Conservation (phyloP, 2,888 invertebrate species). For the Cheilosia vulpina region DNA sequence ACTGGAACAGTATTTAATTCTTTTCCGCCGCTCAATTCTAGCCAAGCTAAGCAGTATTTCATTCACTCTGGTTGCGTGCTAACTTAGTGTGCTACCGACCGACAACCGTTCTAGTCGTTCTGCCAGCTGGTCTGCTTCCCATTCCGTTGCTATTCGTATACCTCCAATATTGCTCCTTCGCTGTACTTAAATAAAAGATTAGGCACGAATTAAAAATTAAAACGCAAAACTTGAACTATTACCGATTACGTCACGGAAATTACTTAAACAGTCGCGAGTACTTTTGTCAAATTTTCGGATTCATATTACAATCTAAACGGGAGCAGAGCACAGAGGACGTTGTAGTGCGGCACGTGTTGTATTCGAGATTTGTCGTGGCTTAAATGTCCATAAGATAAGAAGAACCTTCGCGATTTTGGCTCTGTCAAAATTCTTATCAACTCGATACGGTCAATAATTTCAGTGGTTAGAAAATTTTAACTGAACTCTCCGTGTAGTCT, state of each 20-base stretch:
- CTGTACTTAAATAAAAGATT: constrained; percentile 42
- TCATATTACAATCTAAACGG: constrained; percentile 26
- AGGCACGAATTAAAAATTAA: constrained; percentile 23
- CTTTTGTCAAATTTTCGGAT: neutral
- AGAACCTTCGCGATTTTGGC: constrained; percentile 14
- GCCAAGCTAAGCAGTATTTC: constrained; percentile 15
- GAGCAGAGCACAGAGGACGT: neutral
- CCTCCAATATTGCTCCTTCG: constrained; percentile 7
- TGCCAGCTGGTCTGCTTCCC: constrained; percentile 23
- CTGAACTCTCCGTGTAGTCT: neutral
- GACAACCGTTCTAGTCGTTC: constrained; percentile 63
- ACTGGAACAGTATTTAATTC: constrained; percentile 27
- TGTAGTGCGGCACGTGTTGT: constrained; percentile 54
- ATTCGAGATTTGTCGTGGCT: constrained; percentile 13
- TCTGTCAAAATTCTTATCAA: constrained; percentile 24
- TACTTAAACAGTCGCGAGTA: no score
- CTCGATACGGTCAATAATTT: neutral
- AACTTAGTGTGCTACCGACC: constrained; percentile 67
- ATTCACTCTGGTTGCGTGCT: constrained; percentile 38
- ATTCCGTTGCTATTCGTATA: neutral
- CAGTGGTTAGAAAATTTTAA: constrained; percentile 4
- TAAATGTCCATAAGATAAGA: constrained; percentile 42
- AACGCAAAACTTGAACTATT: constrained; percentile 6
- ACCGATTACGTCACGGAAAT: constrained; percentile 1
- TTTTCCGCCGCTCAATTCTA: constrained; percentile 23